Conservation (phyloP, 1,140 invertebrate genomes). For the Diachasma alloeum region DNA sequence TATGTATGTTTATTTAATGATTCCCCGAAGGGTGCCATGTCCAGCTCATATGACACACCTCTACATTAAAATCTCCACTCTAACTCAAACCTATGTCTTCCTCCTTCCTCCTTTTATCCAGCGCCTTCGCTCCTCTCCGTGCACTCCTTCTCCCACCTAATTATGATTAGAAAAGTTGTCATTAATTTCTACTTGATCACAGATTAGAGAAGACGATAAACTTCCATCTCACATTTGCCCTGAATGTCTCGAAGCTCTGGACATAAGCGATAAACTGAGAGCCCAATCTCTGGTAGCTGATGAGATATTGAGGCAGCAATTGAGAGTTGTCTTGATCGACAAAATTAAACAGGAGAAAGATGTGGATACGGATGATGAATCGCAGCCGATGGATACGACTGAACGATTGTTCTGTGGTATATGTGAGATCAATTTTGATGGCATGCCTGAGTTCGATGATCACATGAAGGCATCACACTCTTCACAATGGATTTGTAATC, state of each 20-base stretch:
- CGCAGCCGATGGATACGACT: background rate
- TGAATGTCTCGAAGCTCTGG: conserved; percentile 43
- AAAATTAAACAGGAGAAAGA: conserved; percentile 21
- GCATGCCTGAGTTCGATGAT: conserved; percentile 36
- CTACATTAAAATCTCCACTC: no score
- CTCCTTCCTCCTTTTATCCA: background rate
- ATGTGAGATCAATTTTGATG: conserved; percentile 39
- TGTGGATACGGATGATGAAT: conserved; percentile 24
- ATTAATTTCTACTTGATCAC: background rate
- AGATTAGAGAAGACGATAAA: conserved; percentile 42
- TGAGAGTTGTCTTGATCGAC: conserved; percentile 12
- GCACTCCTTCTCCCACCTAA: no score
- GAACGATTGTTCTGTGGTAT: conserved; percentile 36
- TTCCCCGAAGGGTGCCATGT: no score
- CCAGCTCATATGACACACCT: no score
- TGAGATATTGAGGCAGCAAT: conserved; percentile 29
- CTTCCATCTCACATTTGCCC: conserved; percentile 47
- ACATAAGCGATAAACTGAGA: conserved; percentile 47
- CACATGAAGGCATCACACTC: conserved; percentile 39
- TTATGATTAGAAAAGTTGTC: no score
- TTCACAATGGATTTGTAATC: conserved; percentile 32
- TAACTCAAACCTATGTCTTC: no score
- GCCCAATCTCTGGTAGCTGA: conserved; percentile 41
- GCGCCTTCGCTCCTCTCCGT: background rate
- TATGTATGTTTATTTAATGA: no score